These are phyloP conservation scores for Olivierus martensii DNA, from an alignment of 1,140 invertebrate genomes.

Conservation along the genomic window DNA sequence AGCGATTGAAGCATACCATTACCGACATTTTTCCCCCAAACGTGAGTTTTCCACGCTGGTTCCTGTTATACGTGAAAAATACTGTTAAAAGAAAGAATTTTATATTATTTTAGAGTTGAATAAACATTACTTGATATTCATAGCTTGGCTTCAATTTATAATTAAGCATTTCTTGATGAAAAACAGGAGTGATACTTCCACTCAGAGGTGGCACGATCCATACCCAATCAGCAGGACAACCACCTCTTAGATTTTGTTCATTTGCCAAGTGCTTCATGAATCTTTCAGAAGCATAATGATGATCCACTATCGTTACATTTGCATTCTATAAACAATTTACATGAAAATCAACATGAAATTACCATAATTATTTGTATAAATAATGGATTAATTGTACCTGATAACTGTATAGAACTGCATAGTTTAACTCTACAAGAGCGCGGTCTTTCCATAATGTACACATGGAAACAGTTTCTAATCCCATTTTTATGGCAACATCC, in stretches of 20 bases:
- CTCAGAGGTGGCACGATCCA: conserved; percentile 92
- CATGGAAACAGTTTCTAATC: conserved; percentile 64
- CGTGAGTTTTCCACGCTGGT: conserved; percentile 74
- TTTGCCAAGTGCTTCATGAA: conserved; percentile 93
- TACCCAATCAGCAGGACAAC: conserved; percentile 90
- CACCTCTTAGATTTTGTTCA: conserved; percentile 69
- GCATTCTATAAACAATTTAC: conserved; percentile 35
- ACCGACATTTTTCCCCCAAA: conserved; percentile 68
- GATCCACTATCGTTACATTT: conserved; percentile 86
- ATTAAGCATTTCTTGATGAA: conserved; percentile 89
- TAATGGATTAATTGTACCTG: conserved; percentile 21
- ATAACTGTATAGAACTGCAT: conserved; percentile 81
- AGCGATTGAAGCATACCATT: conserved; percentile 67
- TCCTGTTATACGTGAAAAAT: conserved; percentile 48
- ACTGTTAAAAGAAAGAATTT: too few relatives aligned
- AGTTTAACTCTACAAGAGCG: conserved; percentile 74
- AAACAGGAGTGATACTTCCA: conserved; percentile 77
- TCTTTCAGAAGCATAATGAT: conserved; percentile 83
- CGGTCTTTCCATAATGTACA: conserved; percentile 85
- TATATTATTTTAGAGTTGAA: conserved; percentile 25
- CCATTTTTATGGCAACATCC: conserved; percentile 74
- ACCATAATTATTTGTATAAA: too few relatives aligned
- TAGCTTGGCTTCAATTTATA: conserved; percentile 81
- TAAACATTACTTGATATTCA: conserved; percentile 55
- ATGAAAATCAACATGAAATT: too few relatives aligned